Percentiles rank a stretch among this genome's conserved stretches.
phyloP scores from a whole-genome alignment of 2,888 invertebrate species.

The Drosophila leonis region DNA sequence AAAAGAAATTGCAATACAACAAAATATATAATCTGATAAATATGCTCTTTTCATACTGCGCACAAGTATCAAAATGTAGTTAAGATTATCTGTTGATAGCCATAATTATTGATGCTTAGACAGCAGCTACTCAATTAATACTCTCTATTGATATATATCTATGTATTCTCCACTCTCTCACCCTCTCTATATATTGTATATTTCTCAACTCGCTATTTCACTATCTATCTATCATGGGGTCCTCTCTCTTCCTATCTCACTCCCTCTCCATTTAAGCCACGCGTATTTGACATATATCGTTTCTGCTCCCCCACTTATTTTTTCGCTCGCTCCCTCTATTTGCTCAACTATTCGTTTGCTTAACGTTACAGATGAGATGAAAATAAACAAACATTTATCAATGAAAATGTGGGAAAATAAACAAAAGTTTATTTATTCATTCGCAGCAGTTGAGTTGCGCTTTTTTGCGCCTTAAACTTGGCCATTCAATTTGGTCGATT shows the following conservation, averaged over 20 bases:
- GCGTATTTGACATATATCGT: not conserved
- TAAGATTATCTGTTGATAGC: not conserved
- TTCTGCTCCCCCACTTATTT: not conserved
- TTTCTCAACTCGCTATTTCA: not conserved
- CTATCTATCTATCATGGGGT: too few relatives aligned
- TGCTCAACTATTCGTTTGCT: constrained; percentile 1
- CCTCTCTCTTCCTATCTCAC: not conserved
- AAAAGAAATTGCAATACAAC: too few relatives aligned
- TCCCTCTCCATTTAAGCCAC: not conserved
- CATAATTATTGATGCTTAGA: not conserved
- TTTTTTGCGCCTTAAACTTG: not conserved
- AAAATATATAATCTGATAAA: too few relatives aligned
- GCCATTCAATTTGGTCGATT: not conserved
- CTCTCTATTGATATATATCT: not conserved
- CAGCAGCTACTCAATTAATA: not conserved
- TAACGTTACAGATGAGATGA: not conserved
- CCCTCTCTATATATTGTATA: not conserved
- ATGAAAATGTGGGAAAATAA: not conserved
- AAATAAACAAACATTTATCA: constrained; percentile 5
- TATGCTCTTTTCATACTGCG: too few relatives aligned
- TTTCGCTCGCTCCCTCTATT: not conserved
- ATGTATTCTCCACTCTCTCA: not conserved
- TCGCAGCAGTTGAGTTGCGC: not conserved
- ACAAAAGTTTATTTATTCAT: constrained; percentile 5
- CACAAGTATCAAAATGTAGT: too few relatives aligned